These are phyloP conservation scores for Agriopis marginaria DNA, from an alignment of 2,888 invertebrate genomes.

Conservation along the genomic window DNA sequence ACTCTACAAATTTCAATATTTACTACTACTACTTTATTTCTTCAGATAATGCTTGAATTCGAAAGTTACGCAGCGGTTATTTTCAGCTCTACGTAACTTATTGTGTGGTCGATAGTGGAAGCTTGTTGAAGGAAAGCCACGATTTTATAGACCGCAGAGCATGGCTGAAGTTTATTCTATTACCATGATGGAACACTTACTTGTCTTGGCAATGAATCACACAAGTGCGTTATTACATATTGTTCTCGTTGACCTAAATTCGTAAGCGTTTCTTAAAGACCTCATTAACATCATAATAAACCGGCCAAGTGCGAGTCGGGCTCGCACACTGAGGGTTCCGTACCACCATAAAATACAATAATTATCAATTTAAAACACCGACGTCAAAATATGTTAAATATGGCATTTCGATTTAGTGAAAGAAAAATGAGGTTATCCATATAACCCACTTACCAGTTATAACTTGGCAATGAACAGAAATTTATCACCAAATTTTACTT, in stretches of 20 bases:
- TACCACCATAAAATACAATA: too few relatives aligned
- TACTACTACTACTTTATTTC: neutral
- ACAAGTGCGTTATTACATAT: neutral
- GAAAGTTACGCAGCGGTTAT: neutral
- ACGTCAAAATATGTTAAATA: too few relatives aligned
- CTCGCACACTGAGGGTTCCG: too few relatives aligned
- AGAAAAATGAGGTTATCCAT: too few relatives aligned
- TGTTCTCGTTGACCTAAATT: neutral
- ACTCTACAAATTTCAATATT: neutral
- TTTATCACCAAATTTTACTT: too few relatives aligned
- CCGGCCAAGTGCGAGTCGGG: too few relatives aligned
- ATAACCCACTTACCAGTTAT: too few relatives aligned
- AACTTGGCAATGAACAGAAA: too few relatives aligned
- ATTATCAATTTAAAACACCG: too few relatives aligned
- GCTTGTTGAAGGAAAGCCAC: conserved; percentile 1
- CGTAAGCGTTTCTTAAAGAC: neutral
- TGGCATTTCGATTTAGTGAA: too few relatives aligned
- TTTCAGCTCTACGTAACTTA: conserved; percentile 2
- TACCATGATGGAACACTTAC: neutral
- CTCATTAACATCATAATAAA: neutral
- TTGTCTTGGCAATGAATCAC: neutral
- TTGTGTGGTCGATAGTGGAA: conserved; percentile 3
- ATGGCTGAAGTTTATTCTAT: conserved; percentile 3
- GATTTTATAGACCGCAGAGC: conserved; percentile 9
- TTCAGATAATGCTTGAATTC: neutral